phyloP scores from a whole-genome alignment of 1,140 invertebrate genomes.

The Euglossa dilemma region DNA sequence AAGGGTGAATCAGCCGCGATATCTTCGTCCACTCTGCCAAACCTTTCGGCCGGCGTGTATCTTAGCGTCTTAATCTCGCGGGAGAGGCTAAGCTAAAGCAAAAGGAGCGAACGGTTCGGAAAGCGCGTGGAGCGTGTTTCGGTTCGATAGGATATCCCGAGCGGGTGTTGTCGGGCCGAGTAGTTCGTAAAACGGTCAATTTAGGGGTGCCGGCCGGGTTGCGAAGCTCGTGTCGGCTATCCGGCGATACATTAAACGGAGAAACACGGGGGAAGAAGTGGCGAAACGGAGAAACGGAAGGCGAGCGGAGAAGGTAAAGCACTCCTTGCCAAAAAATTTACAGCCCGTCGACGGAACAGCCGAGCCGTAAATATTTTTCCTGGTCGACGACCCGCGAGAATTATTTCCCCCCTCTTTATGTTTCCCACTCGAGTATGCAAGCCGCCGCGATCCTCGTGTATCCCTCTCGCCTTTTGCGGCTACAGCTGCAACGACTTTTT shows the following conservation, averaged over 20 bases:
- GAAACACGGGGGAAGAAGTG: neutral
- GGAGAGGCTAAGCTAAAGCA: neutral
- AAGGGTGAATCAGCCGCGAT: neutral
- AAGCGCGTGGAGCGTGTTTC: neutral
- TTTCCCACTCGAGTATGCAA: conserved; percentile 44
- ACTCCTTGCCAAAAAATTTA: conserved; percentile 37
- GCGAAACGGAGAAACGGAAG: neutral
- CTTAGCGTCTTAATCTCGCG: neutral
- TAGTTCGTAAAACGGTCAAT: conserved; percentile 28
- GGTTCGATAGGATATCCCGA: neutral
- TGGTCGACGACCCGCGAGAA: conserved; percentile 41
- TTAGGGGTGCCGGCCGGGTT: neutral
- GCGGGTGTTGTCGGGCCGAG: neutral
- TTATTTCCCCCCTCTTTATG: conserved; percentile 38
- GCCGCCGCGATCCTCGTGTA: neutral
- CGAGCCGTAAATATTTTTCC: conserved; percentile 51
- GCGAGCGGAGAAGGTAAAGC: neutral
- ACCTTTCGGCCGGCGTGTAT: neutral
- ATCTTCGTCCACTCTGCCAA: neutral
- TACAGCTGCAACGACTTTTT: conserved; percentile 39
- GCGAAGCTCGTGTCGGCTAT: neutral
- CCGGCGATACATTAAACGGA: conserved; percentile 16
- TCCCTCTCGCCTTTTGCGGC: conserved; percentile 35
- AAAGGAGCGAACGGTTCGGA: neutral
- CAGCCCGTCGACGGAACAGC: conserved; percentile 9